phyloP scores from a whole-genome alignment of 2,113 vertebrate genomes.

The Petrocephalus microphthalmus region DNA sequence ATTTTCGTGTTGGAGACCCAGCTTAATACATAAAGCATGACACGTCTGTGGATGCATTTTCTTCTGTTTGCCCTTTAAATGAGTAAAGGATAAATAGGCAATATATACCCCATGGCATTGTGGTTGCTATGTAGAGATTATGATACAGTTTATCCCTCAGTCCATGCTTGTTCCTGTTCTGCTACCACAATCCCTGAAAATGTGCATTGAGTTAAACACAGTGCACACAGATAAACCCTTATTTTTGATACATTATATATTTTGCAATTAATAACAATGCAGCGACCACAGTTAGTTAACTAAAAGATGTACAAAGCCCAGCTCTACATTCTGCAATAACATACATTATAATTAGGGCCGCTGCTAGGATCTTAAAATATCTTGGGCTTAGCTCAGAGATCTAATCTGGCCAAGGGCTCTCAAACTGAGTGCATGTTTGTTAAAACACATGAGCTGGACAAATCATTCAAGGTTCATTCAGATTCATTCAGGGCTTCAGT shows the following conservation, averaged over 20 bases:
- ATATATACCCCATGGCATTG: neutral
- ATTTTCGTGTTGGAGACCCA: neutral
- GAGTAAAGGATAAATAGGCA: neutral
- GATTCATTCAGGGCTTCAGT: neutral
- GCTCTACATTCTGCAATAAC: neutral
- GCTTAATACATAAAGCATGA: neutral
- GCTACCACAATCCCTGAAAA: neutral
- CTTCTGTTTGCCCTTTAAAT: neutral
- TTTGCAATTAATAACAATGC: neutral
- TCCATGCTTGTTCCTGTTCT: neutral
- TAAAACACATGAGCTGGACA: neutral
- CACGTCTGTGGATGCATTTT: neutral
- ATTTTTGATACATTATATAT: neutral
- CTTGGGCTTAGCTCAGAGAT: neutral
- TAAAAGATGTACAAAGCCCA: neutral
- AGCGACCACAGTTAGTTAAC: neutral
- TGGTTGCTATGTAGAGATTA: neutral
- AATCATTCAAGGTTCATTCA: neutral
- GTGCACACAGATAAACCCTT: neutral
- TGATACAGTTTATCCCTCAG: neutral
- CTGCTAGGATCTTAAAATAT: neutral
- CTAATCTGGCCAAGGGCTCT: neutral
- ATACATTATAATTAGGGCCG: neutral
- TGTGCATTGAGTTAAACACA: neutral
- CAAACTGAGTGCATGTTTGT: neutral